Conservation (phyloP, 2,797 vertebrate species). For the Acrocephalus scirpaceus region DNA sequence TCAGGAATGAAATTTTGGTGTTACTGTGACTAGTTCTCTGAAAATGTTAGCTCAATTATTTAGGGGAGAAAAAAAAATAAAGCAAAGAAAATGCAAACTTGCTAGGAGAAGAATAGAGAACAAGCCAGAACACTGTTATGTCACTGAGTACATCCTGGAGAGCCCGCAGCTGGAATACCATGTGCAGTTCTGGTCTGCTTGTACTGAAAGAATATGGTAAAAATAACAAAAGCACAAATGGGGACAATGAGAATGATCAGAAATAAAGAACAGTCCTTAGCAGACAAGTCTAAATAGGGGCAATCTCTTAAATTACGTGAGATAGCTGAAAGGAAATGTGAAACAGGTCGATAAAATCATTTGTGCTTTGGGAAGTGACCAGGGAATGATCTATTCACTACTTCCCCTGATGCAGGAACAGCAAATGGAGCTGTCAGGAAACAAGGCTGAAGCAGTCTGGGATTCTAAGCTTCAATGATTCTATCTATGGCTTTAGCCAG, state of each 20-base stretch:
- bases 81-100: neutral
- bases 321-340: neutral
- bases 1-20: neutral
- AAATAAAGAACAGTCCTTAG: neutral
- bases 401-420: neutral
- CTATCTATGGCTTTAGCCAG: neutral
- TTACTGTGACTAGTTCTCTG: neutral
- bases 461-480: neutral
- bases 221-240: neutral
- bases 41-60: neutral
- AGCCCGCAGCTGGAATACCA: neutral
- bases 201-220: neutral
- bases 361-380: neutral
- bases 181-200: neutral
- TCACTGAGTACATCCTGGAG: neutral
- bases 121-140: neutral
- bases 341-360: neutral
- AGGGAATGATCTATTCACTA: neutral
- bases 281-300: neutral
- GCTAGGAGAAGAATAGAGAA: conserved; percentile 4
- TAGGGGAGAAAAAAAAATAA: neutral
- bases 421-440: neutral
- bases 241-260: neutral
- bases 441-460: neutral
- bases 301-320: neutral